phyloP scores from a whole-genome alignment of 2,888 invertebrate genomes.

The Nemurella pictetii region DNA sequence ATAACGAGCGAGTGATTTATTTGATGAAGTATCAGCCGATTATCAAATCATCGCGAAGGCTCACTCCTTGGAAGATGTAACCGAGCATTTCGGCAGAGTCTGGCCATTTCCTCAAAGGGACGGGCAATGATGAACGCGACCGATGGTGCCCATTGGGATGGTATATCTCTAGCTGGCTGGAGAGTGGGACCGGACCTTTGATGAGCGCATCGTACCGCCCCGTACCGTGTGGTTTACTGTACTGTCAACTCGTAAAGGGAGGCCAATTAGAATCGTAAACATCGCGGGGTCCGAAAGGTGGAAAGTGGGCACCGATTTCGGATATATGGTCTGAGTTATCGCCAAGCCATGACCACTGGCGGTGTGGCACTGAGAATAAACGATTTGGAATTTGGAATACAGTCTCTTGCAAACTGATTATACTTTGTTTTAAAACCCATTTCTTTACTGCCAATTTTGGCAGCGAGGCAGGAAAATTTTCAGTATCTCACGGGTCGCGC shows the following conservation, averaged over 20 bases:
- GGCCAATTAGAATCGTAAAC: slow-evolving; percentile 28
- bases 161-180: too few relatives aligned
- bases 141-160: not conserved
- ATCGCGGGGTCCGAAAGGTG: too few relatives aligned
- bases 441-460: not conserved
- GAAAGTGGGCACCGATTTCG: not conserved
- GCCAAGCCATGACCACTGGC: too few relatives aligned
- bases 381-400: too few relatives aligned
- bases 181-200: not conserved
- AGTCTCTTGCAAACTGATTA: not conserved
- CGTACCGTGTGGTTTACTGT: not conserved
- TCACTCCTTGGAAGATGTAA: not conserved
- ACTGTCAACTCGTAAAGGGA: slow-evolving; percentile 28
- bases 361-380: too few relatives aligned
- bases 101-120: not conserved
- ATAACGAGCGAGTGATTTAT: not conserved
- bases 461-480: not conserved
- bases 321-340: not conserved
- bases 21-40: not conserved
- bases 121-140: not conserved
- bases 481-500: not conserved
- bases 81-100: not conserved
- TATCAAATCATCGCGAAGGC: not conserved
- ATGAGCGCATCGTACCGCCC: not conserved
- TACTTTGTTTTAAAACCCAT: not conserved